Base-by-base conservation (phyloP, 2,113 vertebrate species). In the Albula goreensis region DNA sequence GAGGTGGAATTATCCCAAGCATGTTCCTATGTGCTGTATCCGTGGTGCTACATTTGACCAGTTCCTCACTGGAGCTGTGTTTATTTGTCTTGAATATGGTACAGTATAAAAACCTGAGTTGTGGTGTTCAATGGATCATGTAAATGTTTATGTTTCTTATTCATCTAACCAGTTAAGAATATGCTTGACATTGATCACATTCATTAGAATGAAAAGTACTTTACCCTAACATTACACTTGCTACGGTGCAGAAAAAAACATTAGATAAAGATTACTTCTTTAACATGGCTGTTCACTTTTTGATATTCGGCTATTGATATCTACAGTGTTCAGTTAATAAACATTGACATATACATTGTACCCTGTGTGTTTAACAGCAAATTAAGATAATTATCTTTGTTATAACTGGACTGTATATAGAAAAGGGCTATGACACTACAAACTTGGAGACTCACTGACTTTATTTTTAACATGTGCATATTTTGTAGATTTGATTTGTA, bases 401-500 rank as follows among this genome's bases (percentile, higher is more conserved):
- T 82, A 11, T 84, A 63, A 57, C 83, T 77, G 90, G 86, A 90
- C 91, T 93, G 88, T 92, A 90, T 85, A 90, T 91, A 41, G 89
- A 89, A 88, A 94, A 94, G 91, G 94, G 92, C 92, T 94, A 92
- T 85, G 85, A 85, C 89, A 88, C 77, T 85, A 84, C 88, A 89
- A 88, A 89, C 89, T 80, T 79, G 85, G 83, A 86, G 81, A 90
- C 90, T 91, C 4, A 88, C 84, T 89, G 84, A 90, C 86, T 90
- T 89, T 93, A 93, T 95, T 94, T 86, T 94, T 94, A 94, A 92
- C 91, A 90, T 93, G 91, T 94, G 91, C 90, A 91, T 92, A 94
- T 95, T 95, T 95, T 96, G 92, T 95, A 96, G 93, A 94, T 95
- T 95, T 95, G 90, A 92, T 94, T 92, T 94, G 94, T 94, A 94